Conservation (phyloP, 2,888 invertebrate genomes). For the Ischnura elegans region DNA sequence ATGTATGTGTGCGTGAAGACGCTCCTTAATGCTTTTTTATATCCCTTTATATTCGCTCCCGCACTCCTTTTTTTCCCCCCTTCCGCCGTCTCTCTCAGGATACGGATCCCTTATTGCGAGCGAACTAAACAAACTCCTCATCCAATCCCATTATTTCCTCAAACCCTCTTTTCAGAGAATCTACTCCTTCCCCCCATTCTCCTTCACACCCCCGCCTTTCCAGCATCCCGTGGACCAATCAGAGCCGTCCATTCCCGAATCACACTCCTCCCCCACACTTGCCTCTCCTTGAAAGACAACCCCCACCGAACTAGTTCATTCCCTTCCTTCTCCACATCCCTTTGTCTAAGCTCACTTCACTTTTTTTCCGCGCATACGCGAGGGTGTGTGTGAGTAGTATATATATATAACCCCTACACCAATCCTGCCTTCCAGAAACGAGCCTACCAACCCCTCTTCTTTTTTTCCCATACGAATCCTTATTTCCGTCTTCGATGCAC, state of each 20-base stretch:
- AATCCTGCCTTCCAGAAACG: neutral
- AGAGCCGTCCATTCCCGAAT: constrained; percentile 39
- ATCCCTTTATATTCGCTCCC: constrained; percentile 25
- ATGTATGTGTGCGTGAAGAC: neutral
- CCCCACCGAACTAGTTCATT: neutral
- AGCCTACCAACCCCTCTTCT: neutral
- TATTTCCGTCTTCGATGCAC: neutral
- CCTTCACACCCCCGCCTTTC: neutral
- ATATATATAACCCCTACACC: neutral
- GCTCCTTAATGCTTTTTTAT: constrained; percentile 30
- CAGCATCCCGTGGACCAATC: constrained; percentile 43
- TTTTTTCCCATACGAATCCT: neutral
- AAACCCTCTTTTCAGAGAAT: neutral
- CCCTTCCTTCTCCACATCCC: neutral
- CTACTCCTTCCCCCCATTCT: neutral
- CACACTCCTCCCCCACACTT: neutral
- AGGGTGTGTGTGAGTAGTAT: neutral
- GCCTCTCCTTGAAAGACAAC: neutral
- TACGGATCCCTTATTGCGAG: constrained; percentile 63
- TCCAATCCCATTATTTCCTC: constrained; percentile 44
- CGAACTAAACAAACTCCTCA: constrained; percentile 62
- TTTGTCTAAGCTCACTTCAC: constrained; percentile 39
- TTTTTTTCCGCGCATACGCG: neutral
- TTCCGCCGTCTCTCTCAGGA: too few relatives aligned
- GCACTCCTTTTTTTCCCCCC: neutral